A percentile compares a stretch with the other conserved stretches of the same genome.
Evolutionary conservation across 37 sponge, comb jelly and placozoan species (phyloP).

Genomic region (Oopsacas minuta): DNA sequence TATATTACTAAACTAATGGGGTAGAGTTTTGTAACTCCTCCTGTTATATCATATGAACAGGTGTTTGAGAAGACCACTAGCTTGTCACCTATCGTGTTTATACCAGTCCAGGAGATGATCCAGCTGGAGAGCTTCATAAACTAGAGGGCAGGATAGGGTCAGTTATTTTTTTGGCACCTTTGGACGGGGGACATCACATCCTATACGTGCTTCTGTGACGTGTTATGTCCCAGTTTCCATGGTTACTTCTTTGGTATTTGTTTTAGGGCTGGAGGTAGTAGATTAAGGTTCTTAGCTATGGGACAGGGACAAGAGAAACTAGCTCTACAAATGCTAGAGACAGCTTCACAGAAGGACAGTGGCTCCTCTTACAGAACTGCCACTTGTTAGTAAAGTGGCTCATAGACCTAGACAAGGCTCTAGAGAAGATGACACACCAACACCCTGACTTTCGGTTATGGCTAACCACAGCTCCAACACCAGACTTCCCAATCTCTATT

Average conservation of each 20-base stretch:
- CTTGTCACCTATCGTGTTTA: slow-evolving; percentile 92
- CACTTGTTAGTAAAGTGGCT: slow-evolving; percentile 93
- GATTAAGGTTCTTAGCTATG: slow-evolving; percentile 97
- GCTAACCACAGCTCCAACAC: slow-evolving; percentile 94
- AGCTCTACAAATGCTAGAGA: slow-evolving; percentile 87
- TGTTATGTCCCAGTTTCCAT: too few species aligned
- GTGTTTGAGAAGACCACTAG: slow-evolving; percentile 85
- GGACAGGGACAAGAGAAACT: slow-evolving; percentile 99
- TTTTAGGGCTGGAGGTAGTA: slow-evolving; percentile 79
- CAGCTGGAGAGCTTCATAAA: slow-evolving; percentile 90
- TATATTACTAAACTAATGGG: slow-evolving; percentile 89
- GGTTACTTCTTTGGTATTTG: too few species aligned
- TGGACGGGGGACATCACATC: too few species aligned
- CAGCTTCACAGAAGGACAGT: slow-evolving; percentile 86
- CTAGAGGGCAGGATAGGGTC: slow-evolving; percentile 82
- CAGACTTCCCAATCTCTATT: slow-evolving; percentile 95
- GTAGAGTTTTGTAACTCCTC: slow-evolving; percentile 95
- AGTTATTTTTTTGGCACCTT: too few species aligned
- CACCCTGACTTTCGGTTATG: slow-evolving; percentile 98
- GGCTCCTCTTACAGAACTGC: slow-evolving; percentile 99
- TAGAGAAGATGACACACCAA: slow-evolving; percentile 79
- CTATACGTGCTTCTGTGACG: too few species aligned
- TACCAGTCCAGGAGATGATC: slow-evolving; percentile 95
- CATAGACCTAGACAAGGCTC: slow-evolving; percentile 83
- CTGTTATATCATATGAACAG: slow-evolving; percentile 82